Evolutionary conservation across 2,888 invertebrate genomes (phyloP).

Genomic region (Piscicola geometra): DNA sequence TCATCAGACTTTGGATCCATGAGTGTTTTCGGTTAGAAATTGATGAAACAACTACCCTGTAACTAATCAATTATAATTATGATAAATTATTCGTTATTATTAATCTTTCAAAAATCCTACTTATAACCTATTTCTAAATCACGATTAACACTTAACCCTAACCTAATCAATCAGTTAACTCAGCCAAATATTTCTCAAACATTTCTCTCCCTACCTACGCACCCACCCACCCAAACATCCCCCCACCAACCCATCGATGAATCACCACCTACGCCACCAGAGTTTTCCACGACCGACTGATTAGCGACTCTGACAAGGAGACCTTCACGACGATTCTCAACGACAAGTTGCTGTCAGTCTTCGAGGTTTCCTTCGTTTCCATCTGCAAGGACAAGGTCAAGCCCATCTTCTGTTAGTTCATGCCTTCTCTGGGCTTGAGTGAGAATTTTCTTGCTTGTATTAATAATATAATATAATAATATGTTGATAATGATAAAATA

Average conservation of each 20-base stretch:
- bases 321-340: conserved; percentile 71
- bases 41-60: too few relatives aligned
- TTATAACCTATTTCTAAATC: too few relatives aligned
- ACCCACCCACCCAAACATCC: neutral
- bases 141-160: too few relatives aligned
- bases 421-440: neutral
- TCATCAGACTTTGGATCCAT: conserved; percentile 78
- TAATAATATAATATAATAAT: too few relatives aligned
- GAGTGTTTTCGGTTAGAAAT: conserved; percentile 68
- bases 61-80: too few relatives aligned
- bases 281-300: conserved; percentile 77
- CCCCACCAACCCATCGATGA: neutral
- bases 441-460: too few relatives aligned
- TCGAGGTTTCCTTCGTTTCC: conserved; percentile 74
- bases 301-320: conserved; percentile 72
- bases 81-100: too few relatives aligned
- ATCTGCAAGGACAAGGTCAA: conserved; percentile 68
- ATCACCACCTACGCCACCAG: conserved; percentile 52
- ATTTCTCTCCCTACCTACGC: neutral
- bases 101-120: too few relatives aligned
- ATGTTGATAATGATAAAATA: too few relatives aligned
- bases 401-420: conserved; percentile 61
- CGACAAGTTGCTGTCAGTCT: conserved; percentile 71
- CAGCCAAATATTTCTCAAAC: neutral
- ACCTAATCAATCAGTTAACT: too few relatives aligned